A percentile compares a stretch with the other conserved stretches of the same genome.
phyloP scores from a whole-genome alignment of 2,888 invertebrate species.

The Escarpia spicata region DNA sequence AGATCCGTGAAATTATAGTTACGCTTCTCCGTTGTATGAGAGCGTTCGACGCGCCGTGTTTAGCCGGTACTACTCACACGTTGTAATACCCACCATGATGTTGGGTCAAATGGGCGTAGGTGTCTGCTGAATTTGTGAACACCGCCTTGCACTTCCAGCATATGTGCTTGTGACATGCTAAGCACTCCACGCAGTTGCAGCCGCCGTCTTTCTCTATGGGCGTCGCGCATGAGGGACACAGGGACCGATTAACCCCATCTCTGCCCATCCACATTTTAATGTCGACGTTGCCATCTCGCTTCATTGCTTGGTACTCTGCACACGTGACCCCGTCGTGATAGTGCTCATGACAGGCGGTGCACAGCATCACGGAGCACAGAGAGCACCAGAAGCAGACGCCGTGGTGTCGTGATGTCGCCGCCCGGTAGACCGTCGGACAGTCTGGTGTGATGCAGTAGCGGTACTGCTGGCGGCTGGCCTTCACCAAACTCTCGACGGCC shows the following conservation, averaged over 20 bases:
- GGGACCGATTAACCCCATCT: slow-evolving; percentile 44
- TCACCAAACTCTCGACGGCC: slow-evolving; percentile 47
- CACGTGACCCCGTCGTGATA: slow-evolving; percentile 55
- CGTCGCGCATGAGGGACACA: slow-evolving; percentile 52
- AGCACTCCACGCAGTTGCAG: slow-evolving; percentile 55
- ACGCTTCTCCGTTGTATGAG: too few relatives aligned
- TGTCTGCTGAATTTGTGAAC: slow-evolving; percentile 39
- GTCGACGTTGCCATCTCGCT: slow-evolving; percentile 20
- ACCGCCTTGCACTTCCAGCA: slow-evolving; percentile 55
- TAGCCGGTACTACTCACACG: too few relatives aligned
- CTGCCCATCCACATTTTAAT: slow-evolving; percentile 45
- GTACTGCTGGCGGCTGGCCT: slow-evolving; percentile 41
- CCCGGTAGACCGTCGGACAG: slow-evolving; percentile 53
- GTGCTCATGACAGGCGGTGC: slow-evolving; percentile 51
- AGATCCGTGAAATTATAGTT: too few relatives aligned
- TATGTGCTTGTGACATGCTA: slow-evolving; percentile 48
- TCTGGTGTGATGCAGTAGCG: slow-evolving; percentile 55
- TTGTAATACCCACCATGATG: slow-evolving; percentile 17
- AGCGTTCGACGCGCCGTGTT: too few relatives aligned
- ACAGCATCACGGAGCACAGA: slow-evolving; percentile 46
- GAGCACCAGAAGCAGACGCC: slow-evolving; percentile 43
- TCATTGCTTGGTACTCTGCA: slow-evolving; percentile 43
- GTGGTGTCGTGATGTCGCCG: slow-evolving; percentile 37
- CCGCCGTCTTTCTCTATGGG: slow-evolving; percentile 56
- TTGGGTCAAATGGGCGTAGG: slow-evolving; percentile 49